Evolutionary conservation across 2,113 vertebrate species (phyloP), one percentile per base, ranked within the genome.

Genomic region (Myiozetetes cayanensis): DNA sequence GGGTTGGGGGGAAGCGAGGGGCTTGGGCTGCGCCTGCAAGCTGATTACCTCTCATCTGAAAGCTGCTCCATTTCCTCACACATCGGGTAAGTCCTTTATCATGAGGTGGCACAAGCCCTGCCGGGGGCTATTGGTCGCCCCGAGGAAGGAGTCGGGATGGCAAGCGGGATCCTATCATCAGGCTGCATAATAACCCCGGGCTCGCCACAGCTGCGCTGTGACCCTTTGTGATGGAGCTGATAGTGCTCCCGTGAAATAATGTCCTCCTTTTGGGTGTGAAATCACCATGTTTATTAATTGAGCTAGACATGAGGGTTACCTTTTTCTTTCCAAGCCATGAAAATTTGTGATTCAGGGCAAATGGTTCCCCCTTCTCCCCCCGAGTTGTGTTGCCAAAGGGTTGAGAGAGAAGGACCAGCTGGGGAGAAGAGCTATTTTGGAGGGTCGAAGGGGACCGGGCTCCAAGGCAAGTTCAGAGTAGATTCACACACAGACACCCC

Each of bases 251-350:
- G 98, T 98, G 98, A 98, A 99, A 99, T 99, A 99, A 98, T 98
- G 98, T 98, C 98, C 98, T 98, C 98, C 98, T 98, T 97, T 98
- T 98, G 98, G 95, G 98, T 99, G 99, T 99, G 99, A 99, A 99
- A 99, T 99, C 98, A 99, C 99, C 99, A 99, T 98, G 98, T 99
- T 99, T 99, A 99, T 99, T 99, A 99, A 99, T 99, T 99, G 99
- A 99, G 98, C 98, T 98, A 98, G 98, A 98, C 98, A 98, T 94
- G 97, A 97, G 98, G 97, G 97, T 96, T 97, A 97, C 97, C 95
- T 98, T 97, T 94, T 96, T 97, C 97, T 98, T 97, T 88, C 95
- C 96, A 96, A 97, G 98, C 98, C 98, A 95, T 98, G 98, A 96
- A 98, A 98, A 98, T 98, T 94, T 98, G 97, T 96, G 97, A 98